Evolutionary conservation across 1,140 invertebrate genomes (phyloP), one percentile per base, ranked within the genome.

Genomic region (Drosophila bipectinata): DNA sequence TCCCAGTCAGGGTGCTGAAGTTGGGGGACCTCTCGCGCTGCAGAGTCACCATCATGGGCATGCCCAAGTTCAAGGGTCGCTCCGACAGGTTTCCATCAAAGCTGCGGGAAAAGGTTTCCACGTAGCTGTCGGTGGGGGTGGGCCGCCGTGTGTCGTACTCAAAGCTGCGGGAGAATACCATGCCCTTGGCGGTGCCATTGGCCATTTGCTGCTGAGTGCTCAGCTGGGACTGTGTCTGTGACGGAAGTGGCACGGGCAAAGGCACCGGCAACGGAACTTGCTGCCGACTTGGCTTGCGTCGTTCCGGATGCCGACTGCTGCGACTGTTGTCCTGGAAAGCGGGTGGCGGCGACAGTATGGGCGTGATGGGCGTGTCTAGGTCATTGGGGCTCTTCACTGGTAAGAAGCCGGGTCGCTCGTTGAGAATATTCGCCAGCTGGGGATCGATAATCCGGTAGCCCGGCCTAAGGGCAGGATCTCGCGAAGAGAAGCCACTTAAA

Each of bases 331-430:
- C 92, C 71, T 93, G 92, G 62, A 93, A 93, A 28, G 93, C 93
- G 15, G 92, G 93, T 8, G 93, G 93, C n/a, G 93, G 93, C 28
- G 92, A 93, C 9, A 93, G 84, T 56, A 93, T 93, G 2, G 93
- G 92, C 0, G 92, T 93, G 6, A 92, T 87, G 32, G 92, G 92
- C 0, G 92, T 87, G 28, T 92, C 91, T 26, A 78, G 53, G 41
- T 90, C 90, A 21, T 77, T 67, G 24, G 77, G 61, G 32, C 71
- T 90, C 32, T 84, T 90, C 0, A 92, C 90, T 9, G 91, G 91
- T 37, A 92, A 62, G 53, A 91, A 92, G 12, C 89, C 91, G 0
- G 91, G 91, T 24, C 91, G 81, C 30, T 92, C 91, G 34, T 91
- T 92, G 0, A 92, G 59, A 57, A 92, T 85, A 49, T 72, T 89